A percentile compares a stretch with the other conserved stretches of the same genome.
phyloP scores from a whole-genome alignment of 2,113 vertebrate species.

The Gambusia holbrooki region DNA sequence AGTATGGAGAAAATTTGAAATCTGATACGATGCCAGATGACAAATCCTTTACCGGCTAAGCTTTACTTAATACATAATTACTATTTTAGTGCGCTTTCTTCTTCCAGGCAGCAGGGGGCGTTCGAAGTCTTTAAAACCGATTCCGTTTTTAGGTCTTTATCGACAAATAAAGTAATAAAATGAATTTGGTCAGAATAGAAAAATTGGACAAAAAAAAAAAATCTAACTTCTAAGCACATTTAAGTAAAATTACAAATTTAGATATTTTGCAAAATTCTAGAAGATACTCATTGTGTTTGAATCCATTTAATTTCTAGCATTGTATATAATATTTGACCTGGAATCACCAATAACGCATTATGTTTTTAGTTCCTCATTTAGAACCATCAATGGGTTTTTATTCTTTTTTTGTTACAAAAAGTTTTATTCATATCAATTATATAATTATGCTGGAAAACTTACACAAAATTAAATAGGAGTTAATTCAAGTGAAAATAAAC shows the following conservation, averaged over 20 bases:
- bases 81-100: background rate
- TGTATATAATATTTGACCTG: background rate
- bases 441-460: conserved; percentile 49
- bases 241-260: background rate
- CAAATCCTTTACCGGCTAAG: too few relatives aligned
- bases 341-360: background rate
- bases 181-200: too few relatives aligned
- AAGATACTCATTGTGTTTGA: background rate
- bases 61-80: background rate
- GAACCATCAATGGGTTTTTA: conserved; percentile 40
- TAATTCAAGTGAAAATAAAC: conserved; percentile 52
- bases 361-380: conserved; percentile 69
- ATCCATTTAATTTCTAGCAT: background rate
- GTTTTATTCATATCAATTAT: conserved; percentile 38
- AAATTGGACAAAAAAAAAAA: background rate
- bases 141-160: background rate
- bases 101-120: conserved; percentile 39
- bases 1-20: too few relatives aligned
- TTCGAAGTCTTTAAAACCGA: background rate
- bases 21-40: too few relatives aligned
- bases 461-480: conserved; percentile 67
- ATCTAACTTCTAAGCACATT: background rate
- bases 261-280: background rate
- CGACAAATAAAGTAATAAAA: too few relatives aligned
- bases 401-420: conserved; percentile 59